Evolutionary conservation across 64 coral and sea anemone genomes (phyloP).

Genomic region (Montipora efflorescens): DNA sequence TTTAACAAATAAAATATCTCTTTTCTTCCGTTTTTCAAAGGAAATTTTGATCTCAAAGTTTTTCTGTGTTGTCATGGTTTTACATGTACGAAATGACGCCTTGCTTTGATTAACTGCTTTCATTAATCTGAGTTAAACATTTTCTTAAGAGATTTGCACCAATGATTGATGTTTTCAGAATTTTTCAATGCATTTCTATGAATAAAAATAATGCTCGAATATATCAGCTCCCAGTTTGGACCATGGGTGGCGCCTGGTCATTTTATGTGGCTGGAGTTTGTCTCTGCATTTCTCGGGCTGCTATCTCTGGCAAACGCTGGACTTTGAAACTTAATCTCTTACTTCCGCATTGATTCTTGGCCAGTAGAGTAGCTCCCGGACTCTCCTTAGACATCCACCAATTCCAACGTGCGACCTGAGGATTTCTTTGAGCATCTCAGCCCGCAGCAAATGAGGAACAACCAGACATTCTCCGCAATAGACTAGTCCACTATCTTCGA

Average conservation of each 20-base stretch:
- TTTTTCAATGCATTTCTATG: background rate
- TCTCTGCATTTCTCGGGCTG: too few relatives aligned
- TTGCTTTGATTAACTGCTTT: background rate
- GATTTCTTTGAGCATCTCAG: slow-evolving; percentile 30
- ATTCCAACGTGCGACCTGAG: slow-evolving; percentile 45
- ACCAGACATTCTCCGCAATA: slow-evolving; percentile 27
- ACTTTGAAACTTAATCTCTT: slow-evolving; percentile 7
- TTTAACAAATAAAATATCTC: background rate
- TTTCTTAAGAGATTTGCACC: background rate
- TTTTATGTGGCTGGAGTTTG: too few relatives aligned
- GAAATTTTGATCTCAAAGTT: background rate
- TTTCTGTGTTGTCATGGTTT: background rate
- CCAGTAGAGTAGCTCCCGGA: slow-evolving; percentile 53
- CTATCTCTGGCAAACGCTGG: background rate
- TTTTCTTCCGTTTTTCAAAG: background rate
- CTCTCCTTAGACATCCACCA: slow-evolving; percentile 33
- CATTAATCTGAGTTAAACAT: too few relatives aligned
- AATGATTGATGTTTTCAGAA: background rate
- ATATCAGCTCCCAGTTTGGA: too few relatives aligned
- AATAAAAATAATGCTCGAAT: too few relatives aligned
- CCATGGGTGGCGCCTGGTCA: too few relatives aligned
- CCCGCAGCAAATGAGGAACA: background rate
- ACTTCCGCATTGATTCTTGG: slow-evolving; percentile 57
- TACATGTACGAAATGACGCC: background rate
- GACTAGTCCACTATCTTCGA: slow-evolving; percentile 3